Conservation (phyloP, 1,140 invertebrate genomes). For the Drosophila nigrodunni region DNA sequence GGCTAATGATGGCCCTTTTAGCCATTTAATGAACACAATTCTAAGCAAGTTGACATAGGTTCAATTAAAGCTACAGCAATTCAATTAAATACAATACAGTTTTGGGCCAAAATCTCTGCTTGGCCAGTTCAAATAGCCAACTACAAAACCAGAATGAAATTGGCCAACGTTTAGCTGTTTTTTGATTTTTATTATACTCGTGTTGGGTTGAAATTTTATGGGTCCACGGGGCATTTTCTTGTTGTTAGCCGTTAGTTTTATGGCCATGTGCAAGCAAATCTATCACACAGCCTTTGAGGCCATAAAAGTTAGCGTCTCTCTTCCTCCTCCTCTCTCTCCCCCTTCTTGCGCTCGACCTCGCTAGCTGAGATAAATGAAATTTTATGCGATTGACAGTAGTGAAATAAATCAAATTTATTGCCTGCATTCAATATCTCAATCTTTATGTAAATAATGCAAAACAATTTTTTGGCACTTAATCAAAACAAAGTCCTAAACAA, state of each 20-base stretch:
- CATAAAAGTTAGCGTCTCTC: conserved; percentile 56
- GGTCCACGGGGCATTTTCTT: conserved; percentile 35
- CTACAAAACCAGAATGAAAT: too few relatives aligned
- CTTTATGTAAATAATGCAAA: conserved; percentile 72
- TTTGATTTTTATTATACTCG: conserved; percentile 15
- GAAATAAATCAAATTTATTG: conserved; percentile 19
- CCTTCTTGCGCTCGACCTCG: too few relatives aligned
- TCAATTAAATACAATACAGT: conserved; percentile 6
- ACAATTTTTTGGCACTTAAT: conserved; percentile 74
- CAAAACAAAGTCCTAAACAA: conserved; percentile 76
- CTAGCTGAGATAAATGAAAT: conserved; percentile 35
- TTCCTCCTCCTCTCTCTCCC: neutral
- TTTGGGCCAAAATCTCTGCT: neutral
- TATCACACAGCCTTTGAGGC: conserved; percentile 67
- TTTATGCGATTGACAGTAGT: conserved; percentile 38
- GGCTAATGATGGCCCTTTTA: conserved; percentile 53
- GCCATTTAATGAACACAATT: conserved; percentile 8
- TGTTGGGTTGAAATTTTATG: conserved; percentile 66
- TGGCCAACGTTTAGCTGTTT: conserved; percentile 7
- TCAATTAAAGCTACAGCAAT: conserved; percentile 35
- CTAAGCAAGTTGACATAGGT: conserved; percentile 1
- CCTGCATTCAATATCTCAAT: conserved; percentile 66
- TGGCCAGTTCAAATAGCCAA: neutral
- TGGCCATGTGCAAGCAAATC: conserved; percentile 63
- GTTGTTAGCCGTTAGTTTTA: conserved; percentile 55